Evolutionary conservation across 1,140 invertebrate species (phyloP).

Genomic region (Drosophila prosaltans): DNA sequence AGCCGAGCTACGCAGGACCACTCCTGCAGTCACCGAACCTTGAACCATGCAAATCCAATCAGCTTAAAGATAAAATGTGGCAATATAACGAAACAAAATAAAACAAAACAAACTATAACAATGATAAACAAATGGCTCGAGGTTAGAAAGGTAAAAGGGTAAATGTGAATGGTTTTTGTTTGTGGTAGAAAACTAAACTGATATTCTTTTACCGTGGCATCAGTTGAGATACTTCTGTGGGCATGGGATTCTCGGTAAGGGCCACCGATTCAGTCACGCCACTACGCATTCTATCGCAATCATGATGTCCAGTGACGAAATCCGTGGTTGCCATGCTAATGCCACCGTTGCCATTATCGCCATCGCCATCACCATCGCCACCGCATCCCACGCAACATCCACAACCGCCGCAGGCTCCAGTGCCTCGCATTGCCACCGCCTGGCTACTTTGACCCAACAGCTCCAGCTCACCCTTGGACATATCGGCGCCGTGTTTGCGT

Average conservation of each 20-base stretch:
- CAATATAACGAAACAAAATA: conserved; percentile 2
- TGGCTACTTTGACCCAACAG: conserved; percentile 58
- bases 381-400: conserved; percentile 31
- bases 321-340: conserved; percentile 55
- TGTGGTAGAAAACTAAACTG: conserved; percentile 1
- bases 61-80: conserved; percentile 15
- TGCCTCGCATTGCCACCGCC: conserved; percentile 1
- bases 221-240: conserved; percentile 71
- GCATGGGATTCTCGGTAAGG: conserved; percentile 76
- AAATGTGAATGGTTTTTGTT: neutral
- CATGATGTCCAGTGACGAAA: conserved; percentile 50
- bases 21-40: conserved; percentile 3
- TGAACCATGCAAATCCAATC: conserved; percentile 65
- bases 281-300: conserved; percentile 59
- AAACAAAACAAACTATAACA: conserved; percentile 14
- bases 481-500: conserved; percentile 84
- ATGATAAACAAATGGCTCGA: neutral
- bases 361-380: conserved; percentile 39
- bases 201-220: conserved; percentile 71
- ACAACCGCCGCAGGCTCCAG: conserved; percentile 59
- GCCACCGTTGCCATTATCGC: conserved; percentile 38
- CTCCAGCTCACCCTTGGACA: conserved; percentile 86
- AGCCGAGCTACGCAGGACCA: conserved; percentile 6
- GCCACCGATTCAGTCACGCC: conserved; percentile 74
- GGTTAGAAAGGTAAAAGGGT: neutral